Evolutionary conservation across 2,888 invertebrate species (phyloP).

Genomic region (Rotaria sp.): DNA sequence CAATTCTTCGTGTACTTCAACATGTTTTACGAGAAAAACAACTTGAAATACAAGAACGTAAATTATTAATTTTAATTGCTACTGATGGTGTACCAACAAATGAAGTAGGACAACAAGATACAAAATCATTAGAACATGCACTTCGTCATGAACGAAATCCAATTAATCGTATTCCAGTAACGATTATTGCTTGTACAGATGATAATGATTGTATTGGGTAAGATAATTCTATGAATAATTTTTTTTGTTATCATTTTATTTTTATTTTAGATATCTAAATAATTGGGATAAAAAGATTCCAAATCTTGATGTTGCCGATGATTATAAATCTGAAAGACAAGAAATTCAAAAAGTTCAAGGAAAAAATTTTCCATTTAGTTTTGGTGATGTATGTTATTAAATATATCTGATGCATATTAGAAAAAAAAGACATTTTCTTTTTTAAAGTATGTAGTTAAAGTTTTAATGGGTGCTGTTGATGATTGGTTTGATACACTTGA

Average conservation of each 20-base stretch:
- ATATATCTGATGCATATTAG: neutral
- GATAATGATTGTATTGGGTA: conserved; percentile 37
- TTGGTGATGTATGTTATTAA: conserved; percentile 30
- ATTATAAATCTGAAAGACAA: conserved; percentile 33
- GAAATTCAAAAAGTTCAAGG: conserved; percentile 32
- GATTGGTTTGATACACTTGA: conserved; percentile 11
- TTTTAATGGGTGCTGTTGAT: conserved; percentile 7
- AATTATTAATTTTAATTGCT: conserved; percentile 35
- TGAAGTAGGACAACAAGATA: conserved; percentile 34
- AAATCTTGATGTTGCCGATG: conserved; percentile 38
- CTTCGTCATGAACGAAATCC: conserved; percentile 21
- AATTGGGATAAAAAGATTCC: conserved; percentile 38
- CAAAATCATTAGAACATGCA: conserved; percentile 29
- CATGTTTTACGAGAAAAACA: conserved; percentile 28
- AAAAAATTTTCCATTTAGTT: conserved; percentile 33
- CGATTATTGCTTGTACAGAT: conserved; percentile 40
- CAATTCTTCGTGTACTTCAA: conserved; percentile 27
- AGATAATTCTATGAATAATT: neutral
- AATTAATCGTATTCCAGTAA: conserved; percentile 1
- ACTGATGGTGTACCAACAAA: conserved; percentile 39
- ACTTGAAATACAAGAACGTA: conserved; percentile 32
- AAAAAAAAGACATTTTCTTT: neutral
- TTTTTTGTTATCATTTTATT: neutral
- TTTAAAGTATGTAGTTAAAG: neutral
- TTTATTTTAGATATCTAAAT: conserved; percentile 29